These are phyloP conservation scores for Bombus consobrinus DNA, from an alignment of 1,140 invertebrate species.

Conservation along the genomic window DNA sequence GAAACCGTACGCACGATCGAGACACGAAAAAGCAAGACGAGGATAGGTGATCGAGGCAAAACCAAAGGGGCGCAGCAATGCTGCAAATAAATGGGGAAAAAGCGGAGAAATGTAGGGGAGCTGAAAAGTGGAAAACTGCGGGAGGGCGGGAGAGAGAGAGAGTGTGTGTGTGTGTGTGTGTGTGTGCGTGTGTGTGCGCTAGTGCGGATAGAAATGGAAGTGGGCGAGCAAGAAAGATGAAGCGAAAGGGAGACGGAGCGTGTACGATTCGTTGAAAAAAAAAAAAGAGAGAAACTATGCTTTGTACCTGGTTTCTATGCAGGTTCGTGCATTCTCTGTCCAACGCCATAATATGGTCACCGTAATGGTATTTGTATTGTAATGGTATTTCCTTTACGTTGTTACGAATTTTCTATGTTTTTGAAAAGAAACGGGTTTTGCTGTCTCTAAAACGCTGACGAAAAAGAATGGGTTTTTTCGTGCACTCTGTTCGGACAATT, in stretches of 20 bases:
- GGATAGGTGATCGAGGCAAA: background rate
- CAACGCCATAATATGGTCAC: constrained; percentile 32
- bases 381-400: background rate
- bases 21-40: background rate
- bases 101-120: background rate
- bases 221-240: constrained; percentile 23
- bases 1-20: background rate
- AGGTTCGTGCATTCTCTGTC: background rate
- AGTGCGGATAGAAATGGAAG: constrained; percentile 11
- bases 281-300: constrained; percentile 28
- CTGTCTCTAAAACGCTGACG: background rate
- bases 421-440: constrained; percentile 44
- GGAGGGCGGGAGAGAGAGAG: background rate
- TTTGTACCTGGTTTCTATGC: constrained; percentile 42
- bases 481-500: constrained; percentile 12
- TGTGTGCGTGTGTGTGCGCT: rapidly evolving
- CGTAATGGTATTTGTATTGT: constrained; percentile 4
- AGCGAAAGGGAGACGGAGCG: background rate
- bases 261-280: background rate
- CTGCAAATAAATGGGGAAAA: background rate
- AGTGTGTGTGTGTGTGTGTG: no score
- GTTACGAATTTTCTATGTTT: constrained; percentile 57
- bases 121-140: background rate
- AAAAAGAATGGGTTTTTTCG: constrained; percentile 19
- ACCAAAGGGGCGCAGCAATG: background rate